Percentiles rank a stretch among this genome's conserved stretches.
Conservation (phyloP, 2,113 vertebrate genomes). For the Heterotis niloticus region DNA sequence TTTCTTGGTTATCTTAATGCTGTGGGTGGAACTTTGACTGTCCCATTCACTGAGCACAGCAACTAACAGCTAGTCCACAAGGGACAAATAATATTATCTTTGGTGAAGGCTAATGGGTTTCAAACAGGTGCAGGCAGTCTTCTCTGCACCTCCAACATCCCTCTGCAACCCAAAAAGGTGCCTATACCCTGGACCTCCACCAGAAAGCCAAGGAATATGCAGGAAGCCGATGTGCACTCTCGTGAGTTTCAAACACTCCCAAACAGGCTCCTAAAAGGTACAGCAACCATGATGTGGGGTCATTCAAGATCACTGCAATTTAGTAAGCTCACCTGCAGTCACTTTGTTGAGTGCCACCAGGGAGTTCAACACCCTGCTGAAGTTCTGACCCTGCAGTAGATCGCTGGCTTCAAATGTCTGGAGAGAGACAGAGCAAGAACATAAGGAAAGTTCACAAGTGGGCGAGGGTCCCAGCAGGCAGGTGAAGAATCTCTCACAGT, state of each 20-base stretch:
- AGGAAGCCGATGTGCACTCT: too few relatives aligned
- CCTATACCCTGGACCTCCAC: too few relatives aligned
- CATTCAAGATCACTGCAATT: not conserved
- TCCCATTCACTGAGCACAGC: too few relatives aligned
- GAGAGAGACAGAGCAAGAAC: slow-evolving; percentile 43
- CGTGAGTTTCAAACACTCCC: not conserved
- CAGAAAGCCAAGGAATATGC: too few relatives aligned
- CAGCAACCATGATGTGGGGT: not conserved
- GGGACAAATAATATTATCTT: too few relatives aligned
- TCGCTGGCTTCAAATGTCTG: slow-evolving; percentile 96
- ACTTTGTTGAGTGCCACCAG: slow-evolving; percentile 94
- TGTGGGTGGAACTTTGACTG: not conserved
- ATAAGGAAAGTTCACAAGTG: not conserved
- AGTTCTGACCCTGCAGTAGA: slow-evolving; percentile 92
- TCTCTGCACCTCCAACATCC: too few relatives aligned
- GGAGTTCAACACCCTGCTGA: slow-evolving; percentile 89
- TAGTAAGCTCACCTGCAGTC: slow-evolving; percentile 78
- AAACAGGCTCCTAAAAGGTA: not conserved
- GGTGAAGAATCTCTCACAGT: not conserved
- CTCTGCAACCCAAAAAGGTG: too few relatives aligned
- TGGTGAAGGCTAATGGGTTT: too few relatives aligned
- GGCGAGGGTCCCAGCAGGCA: not conserved
- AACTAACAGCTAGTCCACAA: too few relatives aligned
- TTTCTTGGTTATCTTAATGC: not conserved
- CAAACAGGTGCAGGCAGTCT: too few relatives aligned